phyloP scores from a whole-genome alignment of 2,888 invertebrate genomes.

The Stegophylla sp. region DNA sequence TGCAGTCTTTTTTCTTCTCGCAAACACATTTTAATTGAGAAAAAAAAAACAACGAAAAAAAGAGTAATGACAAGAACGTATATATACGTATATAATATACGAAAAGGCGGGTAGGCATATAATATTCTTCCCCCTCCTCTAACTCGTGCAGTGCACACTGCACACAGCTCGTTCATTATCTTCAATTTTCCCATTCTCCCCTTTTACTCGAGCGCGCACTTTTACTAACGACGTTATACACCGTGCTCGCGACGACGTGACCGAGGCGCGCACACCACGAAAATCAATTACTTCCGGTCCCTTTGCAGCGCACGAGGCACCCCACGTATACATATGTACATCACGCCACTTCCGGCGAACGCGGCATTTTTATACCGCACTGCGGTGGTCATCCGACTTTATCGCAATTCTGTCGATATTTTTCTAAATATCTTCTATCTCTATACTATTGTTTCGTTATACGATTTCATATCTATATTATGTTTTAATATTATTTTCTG shows the following conservation, averaged over 20 bases:
- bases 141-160: neutral
- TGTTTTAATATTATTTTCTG: too few species aligned
- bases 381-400: conserved; percentile 11
- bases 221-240: conserved; percentile 48
- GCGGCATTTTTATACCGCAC: neutral
- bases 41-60: neutral
- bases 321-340: neutral
- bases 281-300: conserved; percentile 40
- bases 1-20: neutral
- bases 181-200: conserved; percentile 58
- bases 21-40: conserved; percentile 4
- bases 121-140: neutral
- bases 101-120: conserved; percentile 33
- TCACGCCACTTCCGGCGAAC: conserved; percentile 36
- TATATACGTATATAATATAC: too few species aligned
- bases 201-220: conserved; percentile 46
- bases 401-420: neutral
- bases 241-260: conserved; percentile 22
- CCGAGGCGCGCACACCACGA: neutral
- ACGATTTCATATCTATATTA: too few species aligned
- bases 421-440: neutral
- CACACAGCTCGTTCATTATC: conserved; percentile 45
- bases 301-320: conserved; percentile 20
- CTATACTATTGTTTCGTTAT: too few species aligned
- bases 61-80: conserved; percentile 29